phyloP scores from a whole-genome alignment of 2,797 vertebrate species.

The Odontamblyopus lacepedii region DNA sequence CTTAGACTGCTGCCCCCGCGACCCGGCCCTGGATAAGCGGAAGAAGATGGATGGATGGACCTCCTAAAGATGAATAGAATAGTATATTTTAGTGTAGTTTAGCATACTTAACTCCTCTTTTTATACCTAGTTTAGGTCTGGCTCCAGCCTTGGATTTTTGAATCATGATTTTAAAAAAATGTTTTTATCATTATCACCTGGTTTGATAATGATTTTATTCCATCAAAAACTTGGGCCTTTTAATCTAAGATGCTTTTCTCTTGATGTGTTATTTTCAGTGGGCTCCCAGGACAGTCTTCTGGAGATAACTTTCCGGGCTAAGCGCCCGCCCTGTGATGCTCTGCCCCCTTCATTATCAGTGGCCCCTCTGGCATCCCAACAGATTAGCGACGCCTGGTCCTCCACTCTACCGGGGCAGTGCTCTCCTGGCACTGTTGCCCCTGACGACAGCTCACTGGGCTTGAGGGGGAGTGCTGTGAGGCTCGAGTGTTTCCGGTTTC shows the following conservation, averaged over 20 bases:
- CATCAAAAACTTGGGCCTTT: background rate
- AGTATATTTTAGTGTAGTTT: background rate
- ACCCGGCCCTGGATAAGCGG: too few species aligned
- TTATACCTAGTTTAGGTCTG: background rate
- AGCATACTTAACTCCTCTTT: background rate
- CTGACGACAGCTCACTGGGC: constrained; percentile 77
- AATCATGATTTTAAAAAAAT: background rate
- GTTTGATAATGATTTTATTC: background rate
- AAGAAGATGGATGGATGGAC: too few species aligned
- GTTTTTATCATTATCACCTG: background rate
- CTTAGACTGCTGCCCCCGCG: too few species aligned
- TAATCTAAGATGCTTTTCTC: background rate
- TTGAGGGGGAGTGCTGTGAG: constrained; percentile 83
- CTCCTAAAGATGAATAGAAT: background rate
- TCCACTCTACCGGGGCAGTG: constrained; percentile 62
- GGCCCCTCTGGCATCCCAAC: constrained; percentile 76
- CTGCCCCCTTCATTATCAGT: constrained; percentile 78
- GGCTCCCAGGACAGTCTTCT: constrained; percentile 96
- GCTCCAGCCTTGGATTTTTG: background rate
- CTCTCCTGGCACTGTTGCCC: constrained; percentile 46
- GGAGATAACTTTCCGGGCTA: constrained; percentile 94
- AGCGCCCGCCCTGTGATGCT: constrained; percentile 79
- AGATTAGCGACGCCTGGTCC: constrained; percentile 69
- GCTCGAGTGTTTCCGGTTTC: constrained; percentile 90
- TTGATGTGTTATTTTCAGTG: constrained; percentile 68